phyloP scores from a whole-genome alignment of 2,888 invertebrate genomes.

The Deilephila elpenor region DNA sequence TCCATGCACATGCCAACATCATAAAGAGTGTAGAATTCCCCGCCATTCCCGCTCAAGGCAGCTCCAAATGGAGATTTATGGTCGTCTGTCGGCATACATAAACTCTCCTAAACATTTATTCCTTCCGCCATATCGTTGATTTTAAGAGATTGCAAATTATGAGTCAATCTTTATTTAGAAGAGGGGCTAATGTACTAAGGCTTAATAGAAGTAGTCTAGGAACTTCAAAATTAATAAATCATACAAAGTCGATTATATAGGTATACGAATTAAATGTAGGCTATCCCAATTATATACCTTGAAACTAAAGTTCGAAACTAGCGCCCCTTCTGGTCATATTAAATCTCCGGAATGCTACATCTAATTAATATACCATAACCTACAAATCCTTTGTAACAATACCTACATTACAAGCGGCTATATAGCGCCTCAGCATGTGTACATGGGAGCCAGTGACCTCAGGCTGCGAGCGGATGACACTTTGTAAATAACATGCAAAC shows the following conservation, averaged over 20 bases:
- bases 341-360: no score
- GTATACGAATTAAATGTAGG: no score
- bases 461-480: background rate
- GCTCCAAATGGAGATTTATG: constrained; percentile 7
- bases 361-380: no score
- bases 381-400: no score
- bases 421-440: no score
- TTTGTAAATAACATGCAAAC: constrained; percentile 7
- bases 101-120: background rate
- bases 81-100: background rate
- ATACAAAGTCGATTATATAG: no score
- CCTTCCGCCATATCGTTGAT: background rate
- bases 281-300: no score
- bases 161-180: background rate
- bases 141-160: background rate
- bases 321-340: no score
- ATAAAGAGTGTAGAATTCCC: background rate
- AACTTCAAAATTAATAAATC: no score
- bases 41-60: background rate
- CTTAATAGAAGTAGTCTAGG: no score
- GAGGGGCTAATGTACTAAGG: background rate
- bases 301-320: no score
- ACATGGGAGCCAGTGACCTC: background rate
- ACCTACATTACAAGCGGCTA: no score
- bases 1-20: background rate